Conservation (phyloP, 2,113 vertebrate genomes). For the Burhinus oedicnemus region DNA sequence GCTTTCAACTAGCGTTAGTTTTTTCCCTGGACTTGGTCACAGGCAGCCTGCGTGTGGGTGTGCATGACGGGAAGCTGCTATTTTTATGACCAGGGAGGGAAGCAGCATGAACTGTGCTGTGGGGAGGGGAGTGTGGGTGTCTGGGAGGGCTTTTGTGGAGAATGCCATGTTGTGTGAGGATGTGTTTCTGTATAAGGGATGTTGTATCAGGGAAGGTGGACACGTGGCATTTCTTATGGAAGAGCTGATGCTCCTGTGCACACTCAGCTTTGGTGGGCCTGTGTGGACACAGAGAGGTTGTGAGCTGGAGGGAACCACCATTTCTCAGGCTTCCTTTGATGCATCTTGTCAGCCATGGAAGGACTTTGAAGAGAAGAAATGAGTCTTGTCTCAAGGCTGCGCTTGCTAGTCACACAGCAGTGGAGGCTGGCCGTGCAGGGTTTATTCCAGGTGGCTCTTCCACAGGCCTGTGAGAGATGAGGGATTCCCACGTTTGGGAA, state of each 20-base stretch:
- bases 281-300: not conserved
- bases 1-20: not conserved
- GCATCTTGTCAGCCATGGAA: not conserved
- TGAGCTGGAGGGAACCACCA: not conserved
- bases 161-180: not conserved
- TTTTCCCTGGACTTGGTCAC: not conserved
- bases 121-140: not conserved
- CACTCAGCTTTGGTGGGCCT: not conserved
- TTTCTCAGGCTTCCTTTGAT: not conserved
- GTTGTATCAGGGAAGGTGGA: not conserved
- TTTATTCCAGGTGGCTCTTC: not conserved
- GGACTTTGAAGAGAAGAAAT: not conserved
- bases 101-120: not conserved
- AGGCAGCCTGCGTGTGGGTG: not conserved
- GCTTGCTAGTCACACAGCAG: not conserved
- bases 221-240: not conserved
- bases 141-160: not conserved
- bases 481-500: not conserved
- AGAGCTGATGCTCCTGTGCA: not conserved
- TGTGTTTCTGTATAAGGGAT: not conserved
- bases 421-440: not conserved
- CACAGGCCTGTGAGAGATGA: not conserved
- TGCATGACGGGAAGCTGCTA: accelerated
- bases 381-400: not conserved
- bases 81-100: not conserved